Evolutionary conservation across 2,888 invertebrate genomes (phyloP).

Genomic region (Sesia bembeciformis): DNA sequence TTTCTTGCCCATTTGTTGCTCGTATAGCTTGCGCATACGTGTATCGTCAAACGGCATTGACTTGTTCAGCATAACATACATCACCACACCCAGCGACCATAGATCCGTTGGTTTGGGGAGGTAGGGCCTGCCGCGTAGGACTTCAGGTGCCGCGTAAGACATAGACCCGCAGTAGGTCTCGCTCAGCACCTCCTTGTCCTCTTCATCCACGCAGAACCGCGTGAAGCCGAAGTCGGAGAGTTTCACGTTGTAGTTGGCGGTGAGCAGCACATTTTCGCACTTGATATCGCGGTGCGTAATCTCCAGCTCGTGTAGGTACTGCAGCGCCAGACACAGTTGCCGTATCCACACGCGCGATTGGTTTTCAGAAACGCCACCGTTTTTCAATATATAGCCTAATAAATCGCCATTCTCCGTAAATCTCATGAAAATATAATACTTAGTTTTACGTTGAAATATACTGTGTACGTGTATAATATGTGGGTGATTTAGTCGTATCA

Average conservation of each 20-base stretch:
- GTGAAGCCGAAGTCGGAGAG: constrained; percentile 89
- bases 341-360: constrained; percentile 82
- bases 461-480: constrained; percentile 86
- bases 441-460: constrained; percentile 80
- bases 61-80: constrained; percentile 89
- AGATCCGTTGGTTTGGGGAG: constrained; percentile 82
- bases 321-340: constrained; percentile 79
- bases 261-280: constrained; percentile 85
- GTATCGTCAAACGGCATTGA: constrained; percentile 89
- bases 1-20: constrained; percentile 74
- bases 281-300: constrained; percentile 87
- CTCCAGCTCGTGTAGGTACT: constrained; percentile 83
- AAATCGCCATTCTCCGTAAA: constrained; percentile 86
- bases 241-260: constrained; percentile 83
- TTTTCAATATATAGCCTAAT: constrained; percentile 79
- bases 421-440: constrained; percentile 87
- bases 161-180: constrained; percentile 90
- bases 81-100: constrained; percentile 86
- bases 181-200: constrained; percentile 69
- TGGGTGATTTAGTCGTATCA: constrained; percentile 83
- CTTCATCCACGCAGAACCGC: constrained; percentile 51
- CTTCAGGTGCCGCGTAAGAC: constrained; percentile 91
- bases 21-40: constrained; percentile 81
- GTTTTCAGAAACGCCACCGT: constrained; percentile 79
- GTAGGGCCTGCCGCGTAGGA: constrained; percentile 83